Evolutionary conservation across 2,113 vertebrate genomes (phyloP).

Genomic region (Gasterosteus nipponicus): DNA sequence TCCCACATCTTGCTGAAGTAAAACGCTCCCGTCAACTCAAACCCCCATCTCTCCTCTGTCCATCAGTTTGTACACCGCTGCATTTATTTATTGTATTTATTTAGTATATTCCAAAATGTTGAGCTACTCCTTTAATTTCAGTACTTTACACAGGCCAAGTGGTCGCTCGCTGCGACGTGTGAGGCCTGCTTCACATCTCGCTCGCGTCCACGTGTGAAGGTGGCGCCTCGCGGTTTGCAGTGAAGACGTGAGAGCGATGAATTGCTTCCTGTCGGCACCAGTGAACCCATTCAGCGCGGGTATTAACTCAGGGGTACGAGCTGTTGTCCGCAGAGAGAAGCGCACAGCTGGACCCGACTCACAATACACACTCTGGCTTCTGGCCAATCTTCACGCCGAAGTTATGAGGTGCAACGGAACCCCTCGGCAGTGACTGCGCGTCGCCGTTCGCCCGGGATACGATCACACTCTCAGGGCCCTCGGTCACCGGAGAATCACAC

Average conservation of each 20-base stretch:
- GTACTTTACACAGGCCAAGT: slow-evolving; percentile 7
- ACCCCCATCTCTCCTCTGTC: slow-evolving; percentile 5
- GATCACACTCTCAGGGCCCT: slow-evolving; percentile 30
- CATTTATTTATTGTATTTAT: background rate
- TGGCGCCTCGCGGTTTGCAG: slow-evolving; percentile 40
- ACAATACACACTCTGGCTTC: slow-evolving; percentile 56
- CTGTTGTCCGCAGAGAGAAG: slow-evolving; percentile 60
- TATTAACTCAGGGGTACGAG: slow-evolving; percentile 51
- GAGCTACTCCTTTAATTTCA: background rate
- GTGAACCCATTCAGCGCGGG: slow-evolving; percentile 50
- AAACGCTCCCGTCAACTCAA: background rate
- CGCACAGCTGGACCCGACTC: slow-evolving; percentile 73
- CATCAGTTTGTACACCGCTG: background rate
- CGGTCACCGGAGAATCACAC: slow-evolving; percentile 42
- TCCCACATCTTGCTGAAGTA: background rate
- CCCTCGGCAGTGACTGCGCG: slow-evolving; percentile 62
- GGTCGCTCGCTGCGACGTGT: slow-evolving; percentile 43
- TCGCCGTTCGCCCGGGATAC: slow-evolving; percentile 18
- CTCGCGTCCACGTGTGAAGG: slow-evolving; percentile 66
- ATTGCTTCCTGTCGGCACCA: slow-evolving; percentile 72
- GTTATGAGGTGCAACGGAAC: slow-evolving; percentile 73
- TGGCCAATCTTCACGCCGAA: slow-evolving; percentile 53
- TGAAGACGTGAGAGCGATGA: slow-evolving; percentile 63
- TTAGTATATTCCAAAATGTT: background rate
- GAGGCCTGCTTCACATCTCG: slow-evolving; percentile 63